Evolutionary conservation across 2,797 vertebrate genomes (phyloP), one percentile per base, ranked within the genome.

Genomic region (Lycodopsis pacificus): DNA sequence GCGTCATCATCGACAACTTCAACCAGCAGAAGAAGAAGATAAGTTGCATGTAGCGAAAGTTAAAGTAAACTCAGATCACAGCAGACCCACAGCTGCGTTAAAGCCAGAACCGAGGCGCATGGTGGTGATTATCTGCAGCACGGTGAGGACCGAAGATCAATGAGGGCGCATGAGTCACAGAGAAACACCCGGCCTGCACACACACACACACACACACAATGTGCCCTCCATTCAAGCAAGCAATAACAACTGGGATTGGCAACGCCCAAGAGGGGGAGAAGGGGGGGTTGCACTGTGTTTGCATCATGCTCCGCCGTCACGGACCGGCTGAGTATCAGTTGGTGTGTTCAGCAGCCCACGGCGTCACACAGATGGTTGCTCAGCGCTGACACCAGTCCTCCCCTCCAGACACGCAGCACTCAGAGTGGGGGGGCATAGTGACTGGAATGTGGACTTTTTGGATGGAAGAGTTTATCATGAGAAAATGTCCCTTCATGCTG

Each of bases 21-120:
- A 99, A 99, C 89, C 98, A 99, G 91, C 98, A 99, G 91, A 99
- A 99, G 94, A 99, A 99, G 94, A 99, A 99, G 98, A 99, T 99
- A 95, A 98, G 98, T 97, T 92, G 71, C 88, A 71, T 63, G 76
- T 7, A 38, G 38, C n/a, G 17, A 63, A 25, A 6, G 48, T 44
- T n/a, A 1, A 46, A 12, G 5, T 7, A 12, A 30, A 38, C 22
- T 5, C 40, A 40, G 38, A 13, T 22, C 20, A 8, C 20, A 65
- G 57, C 19, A 59, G 30, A 34, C 32, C 30, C 56, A 58, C 9
- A 34, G 27, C 53, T 56, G 53, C 8, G 25, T 30, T 30, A 56
- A 56, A 42, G n/a, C n/a, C n/a, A n/a, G n/a, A n/a, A n/a, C n/a
- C n/a, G n/a, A n/a, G n/a, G 36, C 36, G 25, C 51, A 53, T n/a